Percentiles rank a stretch among this genome's conserved stretches.
Evolutionary conservation across 2,888 invertebrate species (phyloP).

Genomic region (Eupeodes latifasciatus): DNA sequence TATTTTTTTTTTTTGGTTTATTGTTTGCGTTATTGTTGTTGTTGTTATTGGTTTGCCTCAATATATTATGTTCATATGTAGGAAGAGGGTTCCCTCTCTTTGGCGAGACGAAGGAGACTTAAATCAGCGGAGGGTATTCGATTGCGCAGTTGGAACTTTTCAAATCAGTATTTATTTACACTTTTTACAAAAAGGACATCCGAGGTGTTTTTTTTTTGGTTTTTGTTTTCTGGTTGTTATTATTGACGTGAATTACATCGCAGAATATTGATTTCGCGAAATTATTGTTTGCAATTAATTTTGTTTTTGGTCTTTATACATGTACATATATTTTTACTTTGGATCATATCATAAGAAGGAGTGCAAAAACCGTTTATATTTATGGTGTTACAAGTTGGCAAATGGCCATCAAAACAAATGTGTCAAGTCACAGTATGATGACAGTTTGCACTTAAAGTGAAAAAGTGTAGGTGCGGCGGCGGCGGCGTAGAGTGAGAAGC

Average conservation of each 20-base stretch:
- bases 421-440: slow-evolving; percentile 52
- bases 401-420: slow-evolving; percentile 20
- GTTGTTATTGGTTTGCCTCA: slow-evolving; percentile 9
- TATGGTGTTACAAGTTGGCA: slow-evolving; percentile 50
- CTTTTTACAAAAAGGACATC: slow-evolving; percentile 82
- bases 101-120: slow-evolving; percentile 1
- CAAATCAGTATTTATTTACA: slow-evolving; percentile 82
- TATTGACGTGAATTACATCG: slow-evolving; percentile 29
- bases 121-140: slow-evolving; percentile 51
- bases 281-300: background rate
- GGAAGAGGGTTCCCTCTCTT: slow-evolving; percentile 33
- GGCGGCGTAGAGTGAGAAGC: slow-evolving; percentile 1
- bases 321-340: background rate
- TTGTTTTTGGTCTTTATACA: slow-evolving; percentile 13
- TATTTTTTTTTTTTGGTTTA: slow-evolving; percentile 27
- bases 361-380: background rate
- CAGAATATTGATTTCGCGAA: slow-evolving; percentile 65
- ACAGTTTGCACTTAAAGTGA: slow-evolving; percentile 64
- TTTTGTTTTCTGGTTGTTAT: too few species aligned
- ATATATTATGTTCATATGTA: too few species aligned
- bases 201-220: slow-evolving; percentile 12
- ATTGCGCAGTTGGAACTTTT: slow-evolving; percentile 74
- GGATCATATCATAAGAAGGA: slow-evolving; percentile 9
- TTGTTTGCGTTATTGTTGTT: background rate
- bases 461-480: slow-evolving; percentile 6